phyloP scores from a whole-genome alignment of 2,888 invertebrate species.

The Linnaemya vulpina region DNA sequence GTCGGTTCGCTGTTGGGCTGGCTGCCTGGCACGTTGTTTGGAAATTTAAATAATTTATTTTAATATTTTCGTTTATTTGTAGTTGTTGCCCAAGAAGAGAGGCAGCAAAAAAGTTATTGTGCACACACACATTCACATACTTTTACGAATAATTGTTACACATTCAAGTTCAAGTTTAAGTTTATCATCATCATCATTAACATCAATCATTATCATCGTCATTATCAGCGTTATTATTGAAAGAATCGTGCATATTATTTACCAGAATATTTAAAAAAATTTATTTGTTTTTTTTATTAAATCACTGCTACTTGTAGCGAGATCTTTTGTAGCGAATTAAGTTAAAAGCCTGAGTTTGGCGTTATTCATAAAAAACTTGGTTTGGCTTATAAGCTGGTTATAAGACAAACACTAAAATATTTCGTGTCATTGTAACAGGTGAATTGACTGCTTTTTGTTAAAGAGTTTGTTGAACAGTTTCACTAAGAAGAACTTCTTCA shows the following conservation, averaged over 20 bases:
- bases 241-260: constrained; percentile 19
- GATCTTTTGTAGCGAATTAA: not conserved
- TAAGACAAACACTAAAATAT: too few relatives aligned
- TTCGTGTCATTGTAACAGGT: too few relatives aligned
- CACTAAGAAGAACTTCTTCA: too few relatives aligned
- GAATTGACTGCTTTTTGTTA: too few relatives aligned
- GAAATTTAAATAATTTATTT: constrained; percentile 56
- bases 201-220: not conserved
- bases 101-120: constrained; percentile 12
- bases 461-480: too few relatives aligned
- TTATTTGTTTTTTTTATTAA: not conserved
- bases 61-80: constrained; percentile 33
- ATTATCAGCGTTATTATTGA: constrained; percentile 27
- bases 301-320: not conserved
- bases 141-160: constrained; percentile 66
- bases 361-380: too few relatives aligned
- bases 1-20: not conserved
- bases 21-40: constrained; percentile 17
- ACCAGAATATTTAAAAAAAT: not conserved
- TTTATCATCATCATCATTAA: constrained; percentile 53
- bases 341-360: not conserved
- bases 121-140: not conserved
- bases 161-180: constrained; percentile 71
- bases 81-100: constrained; percentile 18
- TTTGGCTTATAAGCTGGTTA: too few relatives aligned